These are phyloP conservation scores for Steinernema carpocapsae DNA, from an alignment of 2,888 invertebrate genomes.

Conservation along the genomic window DNA sequence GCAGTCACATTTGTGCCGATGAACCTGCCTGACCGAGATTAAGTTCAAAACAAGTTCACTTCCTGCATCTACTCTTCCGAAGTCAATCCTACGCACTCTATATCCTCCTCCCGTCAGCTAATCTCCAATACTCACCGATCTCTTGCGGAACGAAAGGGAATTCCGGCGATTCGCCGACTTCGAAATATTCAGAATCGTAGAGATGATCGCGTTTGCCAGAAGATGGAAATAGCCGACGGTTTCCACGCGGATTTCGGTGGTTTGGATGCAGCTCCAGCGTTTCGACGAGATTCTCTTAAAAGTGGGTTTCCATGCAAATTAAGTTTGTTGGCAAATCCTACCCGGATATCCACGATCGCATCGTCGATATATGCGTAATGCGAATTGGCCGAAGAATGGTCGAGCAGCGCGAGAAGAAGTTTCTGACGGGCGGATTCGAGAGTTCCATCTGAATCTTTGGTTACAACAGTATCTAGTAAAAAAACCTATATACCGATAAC, in stretches of 20 bases:
- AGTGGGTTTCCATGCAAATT: background rate
- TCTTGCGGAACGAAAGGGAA: background rate
- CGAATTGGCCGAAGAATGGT: slow-evolving; percentile 35
- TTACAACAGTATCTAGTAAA: background rate
- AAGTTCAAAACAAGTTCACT: too few species aligned
- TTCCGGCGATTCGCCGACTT: slow-evolving; percentile 11
- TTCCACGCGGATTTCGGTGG: slow-evolving; percentile 4
- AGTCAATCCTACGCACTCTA: too few species aligned
- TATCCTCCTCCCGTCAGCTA: too few species aligned
- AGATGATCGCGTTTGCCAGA: slow-evolving; percentile 38
- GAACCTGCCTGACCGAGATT: too few species aligned
- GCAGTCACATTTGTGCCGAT: too few species aligned
- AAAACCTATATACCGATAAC: slow-evolving; percentile 27
- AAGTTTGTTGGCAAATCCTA: background rate
- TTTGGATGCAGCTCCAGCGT: slow-evolving; percentile 41
- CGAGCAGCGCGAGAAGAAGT: slow-evolving; percentile 38
- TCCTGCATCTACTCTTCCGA: too few species aligned
- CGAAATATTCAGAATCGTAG: slow-evolving; percentile 30
- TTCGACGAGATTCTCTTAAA: slow-evolving; percentile 37
- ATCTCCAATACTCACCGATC: slow-evolving; percentile 21
- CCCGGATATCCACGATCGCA: slow-evolving; percentile 39
- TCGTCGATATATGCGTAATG: slow-evolving; percentile 43
- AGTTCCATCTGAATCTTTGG: slow-evolving; percentile 27
- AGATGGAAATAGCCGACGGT: slow-evolving; percentile 39
- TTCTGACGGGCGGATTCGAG: slow-evolving; percentile 39